These are phyloP conservation scores for Fopius arisanus DNA, from an alignment of 1,140 invertebrate species.

Conservation along the genomic window DNA sequence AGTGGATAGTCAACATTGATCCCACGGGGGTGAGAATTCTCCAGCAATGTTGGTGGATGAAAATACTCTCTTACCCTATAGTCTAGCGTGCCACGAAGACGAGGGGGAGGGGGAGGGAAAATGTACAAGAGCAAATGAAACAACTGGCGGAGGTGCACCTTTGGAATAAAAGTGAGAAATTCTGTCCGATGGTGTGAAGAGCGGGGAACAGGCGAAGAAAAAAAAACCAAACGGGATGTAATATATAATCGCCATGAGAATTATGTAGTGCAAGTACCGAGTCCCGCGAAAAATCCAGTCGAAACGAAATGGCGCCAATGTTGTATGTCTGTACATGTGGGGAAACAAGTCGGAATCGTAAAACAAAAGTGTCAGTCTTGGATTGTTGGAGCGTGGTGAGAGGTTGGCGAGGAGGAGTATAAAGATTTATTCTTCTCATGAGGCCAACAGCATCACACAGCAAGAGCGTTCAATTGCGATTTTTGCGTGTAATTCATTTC, in stretches of 20 bases:
- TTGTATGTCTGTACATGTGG: neutral
- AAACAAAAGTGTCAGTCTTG: conserved; percentile 29
- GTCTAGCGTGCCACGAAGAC: neutral
- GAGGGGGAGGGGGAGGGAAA: neutral
- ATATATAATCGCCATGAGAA: neutral
- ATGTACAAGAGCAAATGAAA: neutral
- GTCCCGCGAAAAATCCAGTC: neutral
- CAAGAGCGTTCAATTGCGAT: neutral
- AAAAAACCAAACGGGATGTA: neutral
- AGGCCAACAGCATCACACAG: neutral
- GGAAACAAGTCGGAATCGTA: conserved; percentile 16
- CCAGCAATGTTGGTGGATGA: neutral
- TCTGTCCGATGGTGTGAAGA: neutral
- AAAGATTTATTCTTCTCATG: neutral
- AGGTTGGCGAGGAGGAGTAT: neutral
- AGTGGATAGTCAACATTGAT: conserved; percentile 27
- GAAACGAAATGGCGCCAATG: neutral
- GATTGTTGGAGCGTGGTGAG: conserved; percentile 1
- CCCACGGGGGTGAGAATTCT: neutral
- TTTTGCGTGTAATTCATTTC: neutral
- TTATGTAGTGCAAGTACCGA: neutral
- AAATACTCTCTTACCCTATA: neutral
- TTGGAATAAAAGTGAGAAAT: neutral
- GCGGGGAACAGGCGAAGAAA: neutral
- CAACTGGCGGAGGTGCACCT: neutral